phyloP scores from a whole-genome alignment of 2,888 invertebrate genomes.

The Leptopilina myrica region DNA sequence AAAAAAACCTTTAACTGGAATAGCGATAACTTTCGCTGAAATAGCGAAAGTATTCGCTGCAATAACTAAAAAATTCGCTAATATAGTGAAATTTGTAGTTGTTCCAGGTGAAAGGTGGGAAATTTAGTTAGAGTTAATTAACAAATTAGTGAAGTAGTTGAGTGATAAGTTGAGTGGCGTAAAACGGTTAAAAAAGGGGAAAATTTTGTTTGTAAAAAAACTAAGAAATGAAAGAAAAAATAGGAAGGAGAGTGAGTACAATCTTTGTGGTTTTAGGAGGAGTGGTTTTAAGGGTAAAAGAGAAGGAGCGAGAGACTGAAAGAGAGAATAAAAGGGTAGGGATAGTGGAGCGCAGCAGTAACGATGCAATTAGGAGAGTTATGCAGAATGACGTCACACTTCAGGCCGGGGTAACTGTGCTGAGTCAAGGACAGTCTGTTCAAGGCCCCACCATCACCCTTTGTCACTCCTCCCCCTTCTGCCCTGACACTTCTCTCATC shows the following conservation, averaged over 20 bases:
- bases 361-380: conserved; percentile 77
- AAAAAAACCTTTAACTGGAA: too few relatives aligned
- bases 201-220: conserved; percentile 2
- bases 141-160: too few relatives aligned
- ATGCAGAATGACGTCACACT: conserved; percentile 76
- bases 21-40: too few relatives aligned
- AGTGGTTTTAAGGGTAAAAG: not conserved
- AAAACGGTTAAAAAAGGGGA: not conserved
- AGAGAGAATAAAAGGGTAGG: conserved; percentile 20
- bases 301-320: too few relatives aligned
- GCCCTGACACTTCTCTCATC: conserved; percentile 47
- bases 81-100: too few relatives aligned
- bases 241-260: not conserved
- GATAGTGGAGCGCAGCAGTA: conserved; percentile 61
- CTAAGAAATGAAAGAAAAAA: too few relatives aligned
- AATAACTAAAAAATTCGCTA: too few relatives aligned
- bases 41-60: too few relatives aligned
- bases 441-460: conserved; percentile 68
- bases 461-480: conserved; percentile 52
- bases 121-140: too few relatives aligned
- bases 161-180: too few relatives aligned
- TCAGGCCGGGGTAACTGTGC: conserved; percentile 76
- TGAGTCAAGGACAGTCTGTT: conserved; percentile 76
- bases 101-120: too few relatives aligned
- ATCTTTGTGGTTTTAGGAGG: not conserved